Evolutionary conservation across 2,113 vertebrate species (phyloP).

Genomic region (Phalacrocorax carbo): DNA sequence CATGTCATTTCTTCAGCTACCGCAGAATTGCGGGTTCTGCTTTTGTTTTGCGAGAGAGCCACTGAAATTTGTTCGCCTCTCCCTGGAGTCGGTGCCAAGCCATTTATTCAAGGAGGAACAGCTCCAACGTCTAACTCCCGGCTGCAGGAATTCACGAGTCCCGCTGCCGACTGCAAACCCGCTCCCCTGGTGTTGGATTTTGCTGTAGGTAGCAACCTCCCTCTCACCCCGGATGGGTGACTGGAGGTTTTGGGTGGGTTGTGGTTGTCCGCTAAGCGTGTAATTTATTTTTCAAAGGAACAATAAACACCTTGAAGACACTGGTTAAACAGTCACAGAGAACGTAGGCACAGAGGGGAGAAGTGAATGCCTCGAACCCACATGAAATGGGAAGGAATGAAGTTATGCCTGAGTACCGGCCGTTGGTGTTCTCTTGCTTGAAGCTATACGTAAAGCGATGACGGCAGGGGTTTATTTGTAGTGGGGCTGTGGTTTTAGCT

Average conservation of each 20-base stretch:
- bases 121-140: not conserved
- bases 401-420: not conserved
- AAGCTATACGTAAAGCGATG: rapidly evolving
- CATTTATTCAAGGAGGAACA: not conserved
- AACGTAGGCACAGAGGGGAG: rapidly evolving
- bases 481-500: not conserved
- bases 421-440: not conserved
- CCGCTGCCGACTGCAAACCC: rapidly evolving
- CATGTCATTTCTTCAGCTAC: not conserved
- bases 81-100: not conserved
- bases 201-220: not conserved
- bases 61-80: not conserved
- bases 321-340: not conserved
- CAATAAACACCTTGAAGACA: not conserved
- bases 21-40: not conserved
- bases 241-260: not conserved
- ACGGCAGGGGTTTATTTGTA: not conserved
- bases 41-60: not conserved
- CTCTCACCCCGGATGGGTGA: not conserved
- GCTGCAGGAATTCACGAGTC: not conserved
- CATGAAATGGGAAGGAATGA: not conserved
- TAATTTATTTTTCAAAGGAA: not conserved
- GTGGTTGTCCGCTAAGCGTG: not conserved
- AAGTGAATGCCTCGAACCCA: not conserved
- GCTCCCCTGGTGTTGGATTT: not conserved